Evolutionary conservation across 2,888 invertebrate genomes (phyloP).

Genomic region (Napeogenes inachia): DNA sequence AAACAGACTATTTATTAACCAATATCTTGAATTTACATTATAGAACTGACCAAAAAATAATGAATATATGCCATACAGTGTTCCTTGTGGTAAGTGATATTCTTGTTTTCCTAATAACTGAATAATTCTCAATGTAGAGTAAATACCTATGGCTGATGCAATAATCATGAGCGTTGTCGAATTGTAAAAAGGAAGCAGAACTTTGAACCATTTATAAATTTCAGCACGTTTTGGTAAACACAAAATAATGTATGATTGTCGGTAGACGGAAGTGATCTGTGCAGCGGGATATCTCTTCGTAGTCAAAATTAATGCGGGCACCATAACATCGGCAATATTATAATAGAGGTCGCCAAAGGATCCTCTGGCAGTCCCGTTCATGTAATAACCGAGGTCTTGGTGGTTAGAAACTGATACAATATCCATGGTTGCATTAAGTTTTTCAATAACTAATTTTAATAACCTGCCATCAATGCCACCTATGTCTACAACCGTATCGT

Average conservation of each 20-base stretch:
- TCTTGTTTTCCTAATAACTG: not conserved
- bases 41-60: conserved; percentile 51
- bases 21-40: conserved; percentile 41
- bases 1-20: conserved; percentile 43
- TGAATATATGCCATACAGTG: conserved; percentile 40
- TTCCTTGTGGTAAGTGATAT: conserved; percentile 9
- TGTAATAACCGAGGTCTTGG: not conserved
- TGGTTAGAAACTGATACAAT: conserved; percentile 11
- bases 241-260: conserved; percentile 23
- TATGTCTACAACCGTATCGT: conserved; percentile 36
- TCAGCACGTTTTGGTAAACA: conserved; percentile 44
- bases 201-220: conserved; percentile 44
- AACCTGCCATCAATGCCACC: conserved; percentile 45
- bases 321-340: conserved; percentile 21
- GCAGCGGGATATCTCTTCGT: not conserved
- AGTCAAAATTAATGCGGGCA: conserved; percentile 6
- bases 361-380: conserved; percentile 36
- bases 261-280: not conserved
- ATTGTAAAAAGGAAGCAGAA: conserved; percentile 45
- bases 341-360: conserved; percentile 40
- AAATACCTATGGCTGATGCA: conserved; percentile 21
- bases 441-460: conserved; percentile 36
- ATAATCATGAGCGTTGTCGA: conserved; percentile 38
- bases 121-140: conserved; percentile 1
- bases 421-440: conserved; percentile 35